Base-by-base conservation (phyloP, 2,113 vertebrate species). In the Cyprinodon brontotheroides region DNA sequence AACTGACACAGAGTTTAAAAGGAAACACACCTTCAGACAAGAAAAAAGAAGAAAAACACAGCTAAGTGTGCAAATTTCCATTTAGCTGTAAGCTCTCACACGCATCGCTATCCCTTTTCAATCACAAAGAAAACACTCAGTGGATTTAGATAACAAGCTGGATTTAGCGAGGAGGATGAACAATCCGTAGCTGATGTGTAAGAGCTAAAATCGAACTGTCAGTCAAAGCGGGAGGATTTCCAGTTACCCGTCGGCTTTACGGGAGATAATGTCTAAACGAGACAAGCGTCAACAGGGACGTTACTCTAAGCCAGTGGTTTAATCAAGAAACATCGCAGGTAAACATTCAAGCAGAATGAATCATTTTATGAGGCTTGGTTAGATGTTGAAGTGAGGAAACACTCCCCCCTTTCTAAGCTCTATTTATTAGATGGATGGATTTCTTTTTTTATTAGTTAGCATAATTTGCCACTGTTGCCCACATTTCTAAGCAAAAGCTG, bases 81-180 rank as follows among this genome's bases (percentile, higher is more conserved):
- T n/a, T 66, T 22, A 50, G 14, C 14, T n/a, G 3, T 36, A 48
- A 66, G 60, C 60, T 53, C 38, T 29, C 10, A 36, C 14, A 67
- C 48, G 41, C 68, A 57, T 4, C 4, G 61, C 37, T 8, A 63
- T 60, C 48, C 43, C n/a, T 3, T 17, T 62, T 66, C 68, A 69
- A 10, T 68, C 61, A 39, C 38, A 71, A 45, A 72, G 48, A 53
- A 83, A 81, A 74, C 65, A 57, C 64, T 60, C 40, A 40, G 57
- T 72, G 79, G 67, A 72, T 82, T 79, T 64, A 69, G 63, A 72
- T 48, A 45, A 65, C 62, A 70, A 39, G 77, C 37, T 15, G 65
- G 67, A 72, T 75, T 81, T 38, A 76, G 47, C 41, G 61, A 45
- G 71, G 57, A 59, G 48, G 72, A 61, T 61, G 61, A 80, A n/a